Base-by-base conservation (phyloP, 2,888 invertebrate genomes). In the Suillia variegata region DNA sequence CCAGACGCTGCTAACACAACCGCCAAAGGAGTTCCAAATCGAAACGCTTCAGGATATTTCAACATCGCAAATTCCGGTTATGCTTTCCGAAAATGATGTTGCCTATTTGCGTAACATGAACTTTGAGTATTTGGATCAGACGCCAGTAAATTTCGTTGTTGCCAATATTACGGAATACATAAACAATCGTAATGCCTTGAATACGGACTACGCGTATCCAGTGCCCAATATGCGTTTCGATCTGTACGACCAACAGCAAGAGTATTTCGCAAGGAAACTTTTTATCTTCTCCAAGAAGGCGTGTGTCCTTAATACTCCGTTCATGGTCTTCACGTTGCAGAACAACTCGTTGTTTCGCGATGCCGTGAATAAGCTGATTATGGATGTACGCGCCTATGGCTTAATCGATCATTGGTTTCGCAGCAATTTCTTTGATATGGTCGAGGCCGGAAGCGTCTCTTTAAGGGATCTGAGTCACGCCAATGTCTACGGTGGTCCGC, bases 391-490 rank as follows among this genome's bases (percentile, higher is more conserved):
- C 0, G 70, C 64, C n/a, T 59, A 56, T 48, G 73, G 73, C 2
- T 21, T 75, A 2, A 65, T 54, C 31, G 63, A 75, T 18, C 57
- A 68, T 52, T 73, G 68, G 70, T 20, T 68, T 5, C 56, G 58
- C 1, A 62, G 62, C 62, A 75, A 73, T 13, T 68, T 71, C 49
- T 71, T 67, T 34, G 75, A 73, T 6, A 75, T 73, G 75, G 65
- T 58, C 0, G 64, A 63, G 4, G 75, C 72, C 0, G 67, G 60
- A 0, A 51, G 70, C 15, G 34, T 72, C 1, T 62, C 59, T 18
- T 62, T 70, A 22, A 56, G 48, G 2, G 74, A 73, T 65, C 65
- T 65, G 0, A 59, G 59, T 0, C 20, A 47, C 2, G 18, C 47
- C 2, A 24, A n/a, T 0, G 24, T 34, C 0, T 45, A 53, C 10